Base-by-base conservation (phyloP, 2,797 vertebrate species). In the Syngnathus rostellatus region DNA sequence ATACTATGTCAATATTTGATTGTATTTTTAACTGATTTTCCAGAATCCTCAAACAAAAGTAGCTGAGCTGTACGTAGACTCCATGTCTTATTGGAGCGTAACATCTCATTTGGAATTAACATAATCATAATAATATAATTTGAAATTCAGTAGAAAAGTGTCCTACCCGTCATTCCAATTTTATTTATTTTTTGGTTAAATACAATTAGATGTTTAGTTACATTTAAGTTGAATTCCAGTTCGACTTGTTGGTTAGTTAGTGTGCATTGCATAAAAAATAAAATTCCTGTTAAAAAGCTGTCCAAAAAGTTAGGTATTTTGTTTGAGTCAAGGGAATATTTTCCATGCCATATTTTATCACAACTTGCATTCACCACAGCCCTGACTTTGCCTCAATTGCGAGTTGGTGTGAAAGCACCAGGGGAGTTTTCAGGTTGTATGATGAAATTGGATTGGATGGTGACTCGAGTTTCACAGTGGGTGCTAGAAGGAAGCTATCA, bases 401-500 rank as follows among this genome's bases (percentile, higher is more conserved):
- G 59, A 61, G 59, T 21, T 2, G 59, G 59, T 41, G 11, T 61
- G 59, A 61, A 61, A 39, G 39, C 59, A 41, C 9, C 38, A n/a
- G 8, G 17, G n/a, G n/a, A 21, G 37, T 39, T 59, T 39, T 59
- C 57, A 40, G 59, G 66, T 66, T 64, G 43, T 23, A 43, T 64
- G 51, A 67, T 74, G 72, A 63, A 63, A 71, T 53, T 62, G 62
- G 50, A 69, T 69, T 60, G 58, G 62, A 41, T 64, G 64, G 65
- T 55, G 67, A 74, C 63, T 69, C 10, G 25, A 67, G 37, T 72
- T 73, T 73, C 79, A 71, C 72, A 70, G 78, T 63, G 58, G 70
- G 77, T 67, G 74, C 11, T 72, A 64, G 53, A 75, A 83, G 72
- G 65, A 59, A 76, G 69, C 79, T 59, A 76, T 77, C 76, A 76